Evolutionary conservation across 2,113 vertebrate genomes (phyloP), one percentile per base, ranked within the genome.

Genomic region (Steatornis caripensis): DNA sequence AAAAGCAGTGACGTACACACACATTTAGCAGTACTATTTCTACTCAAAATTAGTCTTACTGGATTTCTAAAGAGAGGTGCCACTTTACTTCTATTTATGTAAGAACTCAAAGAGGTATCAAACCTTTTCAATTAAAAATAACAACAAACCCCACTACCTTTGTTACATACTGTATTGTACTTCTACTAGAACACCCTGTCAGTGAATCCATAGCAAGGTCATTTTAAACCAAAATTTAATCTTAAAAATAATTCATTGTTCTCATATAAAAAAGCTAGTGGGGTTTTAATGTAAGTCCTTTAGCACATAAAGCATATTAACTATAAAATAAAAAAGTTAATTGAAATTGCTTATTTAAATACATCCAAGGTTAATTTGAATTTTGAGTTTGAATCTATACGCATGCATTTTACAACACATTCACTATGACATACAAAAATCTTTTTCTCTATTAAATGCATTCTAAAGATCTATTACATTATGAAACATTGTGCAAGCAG

Each of bases 301-400:
- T 64, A 84, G 45, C 85, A 93, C 62, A 86, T 36, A 87, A 48
- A 89, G 12, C 20, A 51, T 24, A 86, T 45, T 87, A 95, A 88
- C 43, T 82, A 76, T 41, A 37, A 89, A 19, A 48, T 41, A 26
- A 90, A 96, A 51, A 46, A 30, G 39, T 82, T 93, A 95, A 93
- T 83, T 88, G 61, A 93, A 95, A 75, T 58, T 83, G 82, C 29
- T 88, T 96, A 29, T 55, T 96, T 89, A 95, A 92, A 80, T 71
- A 94, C 27, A 87, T 54, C 79, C 48, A 86, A 64, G 75, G 34
- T 77, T 93, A 86, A 95, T 91, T 96, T 64, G 49, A 93, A 92
- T 85, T 95, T 83, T 84, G 16, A 91, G 39, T 51, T 95, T 91
- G 54, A 89, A 64, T 37, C 74, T 55, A 45, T 62, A 80, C 21